These are phyloP conservation scores for Brienomyrus brachyistius DNA, from an alignment of 2,113 vertebrate genomes.

Conservation along the genomic window DNA sequence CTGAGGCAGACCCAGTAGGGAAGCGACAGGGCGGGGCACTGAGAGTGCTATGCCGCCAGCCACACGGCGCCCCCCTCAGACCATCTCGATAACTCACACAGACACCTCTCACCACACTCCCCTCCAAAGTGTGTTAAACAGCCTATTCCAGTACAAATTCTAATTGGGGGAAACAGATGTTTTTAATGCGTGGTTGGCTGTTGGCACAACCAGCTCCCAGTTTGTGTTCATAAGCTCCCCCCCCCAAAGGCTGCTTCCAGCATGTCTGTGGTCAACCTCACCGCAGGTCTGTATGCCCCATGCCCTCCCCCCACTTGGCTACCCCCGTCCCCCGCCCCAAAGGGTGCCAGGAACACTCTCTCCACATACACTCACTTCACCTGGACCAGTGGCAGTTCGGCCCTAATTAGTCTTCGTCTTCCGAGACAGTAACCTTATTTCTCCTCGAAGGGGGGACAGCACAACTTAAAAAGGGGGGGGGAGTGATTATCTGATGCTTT, in stretches of 20 bases:
- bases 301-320: constrained; percentile 30
- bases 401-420: not conserved
- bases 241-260: constrained; percentile 11
- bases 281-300: constrained; percentile 33
- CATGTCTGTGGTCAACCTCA: constrained; percentile 31
- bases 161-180: constrained; percentile 42
- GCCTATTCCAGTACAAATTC: constrained; percentile 32
- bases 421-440: not conserved
- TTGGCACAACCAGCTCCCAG: constrained; percentile 29
- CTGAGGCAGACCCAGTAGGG: not conserved
- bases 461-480: not conserved
- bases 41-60: constrained; percentile 34
- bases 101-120: constrained; percentile 37
- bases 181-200: constrained; percentile 47
- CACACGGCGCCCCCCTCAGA: constrained; percentile 40
- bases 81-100: constrained; percentile 41
- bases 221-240: not conserved
- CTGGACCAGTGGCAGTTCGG: not conserved
- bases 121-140: constrained; percentile 28
- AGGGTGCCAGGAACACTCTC: not conserved
- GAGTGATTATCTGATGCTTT: not conserved
- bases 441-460: not conserved
- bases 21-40: not conserved
- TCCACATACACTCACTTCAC: not conserved
- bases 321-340: not conserved